Evolutionary conservation across 2,888 invertebrate species (phyloP).

Genomic region (Pemphredon lugubris): DNA sequence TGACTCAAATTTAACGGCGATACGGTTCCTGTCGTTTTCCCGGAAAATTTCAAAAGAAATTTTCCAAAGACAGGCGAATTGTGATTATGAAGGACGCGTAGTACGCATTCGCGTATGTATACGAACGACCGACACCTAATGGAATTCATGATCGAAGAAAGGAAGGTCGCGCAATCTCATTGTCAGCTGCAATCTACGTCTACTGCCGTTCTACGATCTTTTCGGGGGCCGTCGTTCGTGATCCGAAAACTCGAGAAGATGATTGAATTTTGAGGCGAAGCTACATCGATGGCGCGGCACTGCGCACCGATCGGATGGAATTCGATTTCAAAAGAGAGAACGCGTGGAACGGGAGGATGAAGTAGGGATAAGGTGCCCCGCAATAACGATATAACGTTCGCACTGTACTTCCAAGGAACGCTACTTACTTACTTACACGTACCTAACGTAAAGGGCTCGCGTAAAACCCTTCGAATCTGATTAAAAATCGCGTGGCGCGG

Average conservation of each 20-base stretch:
- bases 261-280: constrained; percentile 50
- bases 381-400: constrained; percentile 7
- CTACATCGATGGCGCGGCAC: constrained; percentile 3
- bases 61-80: too few species aligned
- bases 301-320: constrained; percentile 26
- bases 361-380: background rate
- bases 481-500: constrained; percentile 3
- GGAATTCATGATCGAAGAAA: constrained; percentile 6
- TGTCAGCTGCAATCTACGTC: too few species aligned
- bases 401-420: background rate
- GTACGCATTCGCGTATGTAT: too few species aligned
- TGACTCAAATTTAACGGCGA: too few species aligned
- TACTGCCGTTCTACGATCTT: too few species aligned
- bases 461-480: constrained; percentile 5
- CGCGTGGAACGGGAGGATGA: background rate
- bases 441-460: background rate
- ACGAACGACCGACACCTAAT: too few species aligned
- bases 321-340: constrained; percentile 27
- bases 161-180: background rate
- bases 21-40: too few species aligned
- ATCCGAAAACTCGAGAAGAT: constrained; percentile 54
- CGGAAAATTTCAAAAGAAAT: too few species aligned
- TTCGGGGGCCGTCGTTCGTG: constrained; percentile 48
- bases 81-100: too few species aligned
- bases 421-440: background rate